Conservation (phyloP, 2,888 invertebrate genomes). For the Apamea crenata region DNA sequence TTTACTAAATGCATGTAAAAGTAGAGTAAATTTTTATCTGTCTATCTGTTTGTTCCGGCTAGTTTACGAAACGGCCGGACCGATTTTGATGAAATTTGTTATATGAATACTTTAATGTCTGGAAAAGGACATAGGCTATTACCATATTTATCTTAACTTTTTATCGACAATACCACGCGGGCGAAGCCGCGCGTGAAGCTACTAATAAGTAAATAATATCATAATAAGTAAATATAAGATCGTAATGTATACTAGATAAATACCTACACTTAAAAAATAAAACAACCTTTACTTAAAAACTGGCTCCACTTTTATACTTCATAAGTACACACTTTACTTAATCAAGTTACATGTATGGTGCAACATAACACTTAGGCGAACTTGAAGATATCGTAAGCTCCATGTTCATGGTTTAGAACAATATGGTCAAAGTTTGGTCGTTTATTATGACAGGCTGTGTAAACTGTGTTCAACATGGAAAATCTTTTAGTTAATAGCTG, state of each 20-base stretch:
- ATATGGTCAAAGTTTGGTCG: slow-evolving; percentile 47
- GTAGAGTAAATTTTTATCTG: background rate
- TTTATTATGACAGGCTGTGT: slow-evolving; percentile 45
- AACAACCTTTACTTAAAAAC: background rate
- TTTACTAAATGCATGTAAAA: background rate
- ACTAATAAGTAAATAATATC: background rate
- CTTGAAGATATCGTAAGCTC: slow-evolving; percentile 28
- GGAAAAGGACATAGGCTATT: too few relatives aligned
- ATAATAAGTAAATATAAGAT: background rate
- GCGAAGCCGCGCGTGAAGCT: too few relatives aligned
- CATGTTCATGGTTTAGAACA: slow-evolving; percentile 43
- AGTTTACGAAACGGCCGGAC: too few relatives aligned
- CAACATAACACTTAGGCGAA: slow-evolving; percentile 29
- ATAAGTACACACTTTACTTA: background rate
- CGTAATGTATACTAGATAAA: background rate
- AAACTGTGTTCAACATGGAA: slow-evolving; percentile 15
- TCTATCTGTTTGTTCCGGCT: too few relatives aligned
- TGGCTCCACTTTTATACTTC: slow-evolving; percentile 9
- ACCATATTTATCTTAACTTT: too few relatives aligned
- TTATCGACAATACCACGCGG: too few relatives aligned
- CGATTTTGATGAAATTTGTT: too few relatives aligned
- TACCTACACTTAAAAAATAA: too few relatives aligned
- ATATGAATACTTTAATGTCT: too few relatives aligned
- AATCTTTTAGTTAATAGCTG: slow-evolving; percentile 21
- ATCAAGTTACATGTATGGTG: slow-evolving; percentile 21